phyloP scores from a whole-genome alignment of 1,140 invertebrate genomes.

The Euura saliciscinereae region DNA sequence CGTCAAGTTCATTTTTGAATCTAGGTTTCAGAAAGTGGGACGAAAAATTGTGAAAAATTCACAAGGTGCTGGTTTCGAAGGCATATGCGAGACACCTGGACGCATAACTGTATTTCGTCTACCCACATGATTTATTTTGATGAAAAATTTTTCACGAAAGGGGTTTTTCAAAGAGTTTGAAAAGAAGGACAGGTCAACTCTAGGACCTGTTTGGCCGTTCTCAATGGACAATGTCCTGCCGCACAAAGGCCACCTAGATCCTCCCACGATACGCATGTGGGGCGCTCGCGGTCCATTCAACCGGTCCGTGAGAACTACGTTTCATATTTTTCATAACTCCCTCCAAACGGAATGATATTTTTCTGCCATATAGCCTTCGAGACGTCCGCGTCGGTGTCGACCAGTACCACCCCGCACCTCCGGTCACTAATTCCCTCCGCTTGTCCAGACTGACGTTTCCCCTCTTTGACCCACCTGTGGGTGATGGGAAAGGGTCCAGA shows the following conservation, averaged over 20 bases:
- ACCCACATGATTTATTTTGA: conserved; percentile 56
- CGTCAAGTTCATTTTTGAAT: background rate
- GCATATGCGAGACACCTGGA: conserved; percentile 30
- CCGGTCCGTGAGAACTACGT: conserved; percentile 59
- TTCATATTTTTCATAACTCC: conserved; percentile 61
- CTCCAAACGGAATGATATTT: conserved; percentile 1
- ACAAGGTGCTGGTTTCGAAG: background rate
- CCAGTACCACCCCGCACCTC: conserved; percentile 36
- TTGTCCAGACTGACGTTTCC: conserved; percentile 31
- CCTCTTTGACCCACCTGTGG: too few relatives aligned
- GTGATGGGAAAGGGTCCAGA: too few relatives aligned
- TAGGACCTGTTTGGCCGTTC: conserved; percentile 52
- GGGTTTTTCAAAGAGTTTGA: conserved; percentile 45
- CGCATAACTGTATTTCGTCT: conserved; percentile 43
- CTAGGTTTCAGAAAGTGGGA: background rate
- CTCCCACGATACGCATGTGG: conserved; percentile 61
- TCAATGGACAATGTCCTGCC: conserved; percentile 61
- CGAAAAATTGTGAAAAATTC: too few relatives aligned
- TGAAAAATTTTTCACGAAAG: conserved; percentile 51
- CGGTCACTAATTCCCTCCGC: conserved; percentile 51
- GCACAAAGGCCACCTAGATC: conserved; percentile 51
- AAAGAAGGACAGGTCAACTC: conserved; percentile 56
- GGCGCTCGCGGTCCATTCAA: conserved; percentile 50
- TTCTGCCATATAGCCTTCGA: background rate
- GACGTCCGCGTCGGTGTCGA: conserved; percentile 1